Percentiles rank a stretch among this genome's conserved stretches.
Conservation (phyloP, 1,140 invertebrate species). For the Elymnias hypermnestra region DNA sequence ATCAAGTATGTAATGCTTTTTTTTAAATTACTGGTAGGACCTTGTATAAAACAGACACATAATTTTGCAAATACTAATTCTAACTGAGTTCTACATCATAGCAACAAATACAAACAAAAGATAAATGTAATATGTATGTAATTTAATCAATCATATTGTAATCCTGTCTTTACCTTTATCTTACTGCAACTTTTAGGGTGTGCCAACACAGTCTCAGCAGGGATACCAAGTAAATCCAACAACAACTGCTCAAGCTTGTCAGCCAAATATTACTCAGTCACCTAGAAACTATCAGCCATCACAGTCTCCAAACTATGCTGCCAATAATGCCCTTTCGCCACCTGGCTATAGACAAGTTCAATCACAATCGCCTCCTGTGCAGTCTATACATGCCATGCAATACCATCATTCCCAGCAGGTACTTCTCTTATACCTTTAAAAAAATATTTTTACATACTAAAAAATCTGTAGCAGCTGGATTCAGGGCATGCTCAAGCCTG, state of each 20-base stretch:
- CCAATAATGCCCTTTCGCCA: slow-evolving; percentile 50
- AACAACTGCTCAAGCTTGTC: slow-evolving; percentile 47
- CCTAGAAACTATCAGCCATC: slow-evolving; percentile 57
- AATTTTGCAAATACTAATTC: too few species aligned
- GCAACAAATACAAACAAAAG: too few species aligned
- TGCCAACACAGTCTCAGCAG: slow-evolving; percentile 51
- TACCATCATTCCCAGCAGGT: slow-evolving; percentile 67
- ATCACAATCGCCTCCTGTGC: slow-evolving; percentile 56
- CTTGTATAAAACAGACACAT: neutral
- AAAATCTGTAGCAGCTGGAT: too few species aligned
- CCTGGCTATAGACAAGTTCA: slow-evolving; percentile 62
- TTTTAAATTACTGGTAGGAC: neutral
- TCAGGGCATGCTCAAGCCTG: too few species aligned
- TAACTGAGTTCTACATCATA: too few species aligned
- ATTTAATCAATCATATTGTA: too few species aligned
- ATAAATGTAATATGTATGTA: too few species aligned
- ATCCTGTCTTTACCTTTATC: too few species aligned
- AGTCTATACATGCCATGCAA: slow-evolving; percentile 57
- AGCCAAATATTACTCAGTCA: slow-evolving; percentile 50
- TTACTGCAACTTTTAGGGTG: slow-evolving; percentile 47
- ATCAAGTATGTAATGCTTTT: slow-evolving; percentile 42
- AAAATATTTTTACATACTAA: too few species aligned
- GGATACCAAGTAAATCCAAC: slow-evolving; percentile 57
- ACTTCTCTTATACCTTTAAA: too few species aligned
- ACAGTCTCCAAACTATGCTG: slow-evolving; percentile 51